phyloP scores from a whole-genome alignment of 2,113 vertebrate genomes.

The Aspiorhynchus laticeps region DNA sequence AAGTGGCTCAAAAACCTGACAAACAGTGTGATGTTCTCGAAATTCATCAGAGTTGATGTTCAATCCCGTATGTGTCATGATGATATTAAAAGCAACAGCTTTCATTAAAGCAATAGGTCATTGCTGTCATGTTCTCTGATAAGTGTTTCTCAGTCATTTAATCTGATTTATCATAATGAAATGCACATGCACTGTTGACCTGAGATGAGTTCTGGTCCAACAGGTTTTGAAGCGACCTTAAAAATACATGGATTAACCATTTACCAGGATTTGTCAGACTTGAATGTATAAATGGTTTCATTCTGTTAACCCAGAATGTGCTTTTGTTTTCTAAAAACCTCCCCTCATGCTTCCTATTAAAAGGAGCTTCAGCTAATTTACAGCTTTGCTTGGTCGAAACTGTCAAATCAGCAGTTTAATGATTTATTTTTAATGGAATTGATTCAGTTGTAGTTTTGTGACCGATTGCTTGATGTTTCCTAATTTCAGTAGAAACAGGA shows the following conservation, averaged over 20 bases:
- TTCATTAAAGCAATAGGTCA: background rate
- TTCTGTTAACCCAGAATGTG: background rate
- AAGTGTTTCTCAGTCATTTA: background rate
- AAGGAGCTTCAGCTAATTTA: background rate
- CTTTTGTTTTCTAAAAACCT: background rate
- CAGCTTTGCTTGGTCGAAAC: background rate
- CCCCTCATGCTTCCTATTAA: background rate
- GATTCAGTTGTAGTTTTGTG: background rate
- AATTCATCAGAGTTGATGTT: background rate
- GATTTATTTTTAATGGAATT: background rate
- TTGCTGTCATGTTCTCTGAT: background rate
- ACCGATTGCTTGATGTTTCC: background rate
- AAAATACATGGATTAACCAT: background rate
- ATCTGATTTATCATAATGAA: background rate
- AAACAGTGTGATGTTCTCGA: background rate
- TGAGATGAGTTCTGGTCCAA: background rate
- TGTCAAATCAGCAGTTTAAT: background rate
- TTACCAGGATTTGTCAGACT: background rate
- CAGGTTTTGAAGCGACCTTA: background rate
- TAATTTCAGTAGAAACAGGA: constrained; percentile 5
- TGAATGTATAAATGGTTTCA: background rate
- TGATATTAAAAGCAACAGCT: background rate
- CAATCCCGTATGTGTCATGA: background rate
- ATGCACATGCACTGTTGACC: background rate
- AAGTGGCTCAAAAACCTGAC: no score